Conservation (phyloP, 2,888 invertebrate species). For the Pandemis cinnamomeana region DNA sequence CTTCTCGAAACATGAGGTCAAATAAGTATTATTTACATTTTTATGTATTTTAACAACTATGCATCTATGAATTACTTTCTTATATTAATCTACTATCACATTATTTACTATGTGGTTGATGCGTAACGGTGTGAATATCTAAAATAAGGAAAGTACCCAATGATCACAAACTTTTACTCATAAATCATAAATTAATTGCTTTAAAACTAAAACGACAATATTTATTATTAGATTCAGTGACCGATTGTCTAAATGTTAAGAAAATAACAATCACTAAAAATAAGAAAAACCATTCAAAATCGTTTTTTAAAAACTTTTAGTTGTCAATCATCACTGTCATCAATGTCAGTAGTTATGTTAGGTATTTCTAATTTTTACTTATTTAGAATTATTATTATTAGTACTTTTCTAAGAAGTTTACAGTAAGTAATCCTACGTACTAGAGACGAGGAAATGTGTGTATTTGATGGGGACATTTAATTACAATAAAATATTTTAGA, state of each 20-base stretch:
- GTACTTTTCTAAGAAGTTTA: background rate
- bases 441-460: constrained; percentile 9
- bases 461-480: constrained; percentile 5
- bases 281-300: no score
- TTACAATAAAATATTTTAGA: background rate
- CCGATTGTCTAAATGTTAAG: no score
- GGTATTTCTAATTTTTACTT: background rate
- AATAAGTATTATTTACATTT: no score
- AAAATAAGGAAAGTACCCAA: background rate
- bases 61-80: background rate
- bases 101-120: constrained; percentile 32
- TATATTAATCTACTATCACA: constrained; percentile 30
- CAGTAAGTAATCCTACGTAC: background rate
- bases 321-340: no score
- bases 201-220: no score
- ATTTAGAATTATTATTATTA: background rate
- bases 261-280: no score
- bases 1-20: no score
- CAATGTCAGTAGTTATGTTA: no score
- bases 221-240: no score
- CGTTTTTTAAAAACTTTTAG: no score
- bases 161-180: no score
- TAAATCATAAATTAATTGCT: background rate
- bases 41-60: background rate
- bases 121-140: background rate